A percentile compares a stretch with the other conserved stretches of the same genome.
phyloP scores from a whole-genome alignment of 2,797 vertebrate genomes.

The Psittacula echo region DNA sequence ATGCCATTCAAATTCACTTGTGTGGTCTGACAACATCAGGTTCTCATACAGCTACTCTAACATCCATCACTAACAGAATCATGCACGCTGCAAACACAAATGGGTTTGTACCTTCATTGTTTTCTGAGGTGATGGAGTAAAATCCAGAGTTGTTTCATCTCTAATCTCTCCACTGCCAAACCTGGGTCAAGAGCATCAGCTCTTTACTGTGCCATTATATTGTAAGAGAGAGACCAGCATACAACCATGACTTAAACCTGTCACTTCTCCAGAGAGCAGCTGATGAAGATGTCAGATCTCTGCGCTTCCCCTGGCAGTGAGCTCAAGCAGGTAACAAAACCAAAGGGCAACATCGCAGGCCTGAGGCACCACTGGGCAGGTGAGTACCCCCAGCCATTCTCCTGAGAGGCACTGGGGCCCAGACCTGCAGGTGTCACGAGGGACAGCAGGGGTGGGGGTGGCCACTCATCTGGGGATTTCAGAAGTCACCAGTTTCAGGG shows the following conservation, averaged over 20 bases:
- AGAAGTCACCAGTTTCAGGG: not conserved
- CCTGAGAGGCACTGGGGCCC: fast-evolving
- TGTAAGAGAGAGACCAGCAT: not conserved
- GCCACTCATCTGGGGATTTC: not conserved
- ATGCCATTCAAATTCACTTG: not conserved
- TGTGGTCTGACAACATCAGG: not conserved
- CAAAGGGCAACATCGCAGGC: fast-evolving
- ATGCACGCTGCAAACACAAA: fast-evolving
- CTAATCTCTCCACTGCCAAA: not conserved
- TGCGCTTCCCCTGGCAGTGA: not conserved
- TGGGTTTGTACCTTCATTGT: not conserved
- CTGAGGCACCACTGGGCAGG: not conserved
- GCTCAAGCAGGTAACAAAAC: not conserved
- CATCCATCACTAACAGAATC: not conserved
- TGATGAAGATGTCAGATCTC: not conserved
- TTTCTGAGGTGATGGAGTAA: not conserved
- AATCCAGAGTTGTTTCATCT: not conserved
- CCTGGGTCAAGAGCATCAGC: not conserved
- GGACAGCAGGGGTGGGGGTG: fast-evolving
- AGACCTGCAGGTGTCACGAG: fast-evolving
- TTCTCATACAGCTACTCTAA: not conserved
- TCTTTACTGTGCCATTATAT: too few relatives aligned
- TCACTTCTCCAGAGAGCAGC: not conserved
- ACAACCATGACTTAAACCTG: fast-evolving
- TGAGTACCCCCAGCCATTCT: not conserved